Conservation (phyloP, 1,140 invertebrate species). For the Protaetia brevitarsis region DNA sequence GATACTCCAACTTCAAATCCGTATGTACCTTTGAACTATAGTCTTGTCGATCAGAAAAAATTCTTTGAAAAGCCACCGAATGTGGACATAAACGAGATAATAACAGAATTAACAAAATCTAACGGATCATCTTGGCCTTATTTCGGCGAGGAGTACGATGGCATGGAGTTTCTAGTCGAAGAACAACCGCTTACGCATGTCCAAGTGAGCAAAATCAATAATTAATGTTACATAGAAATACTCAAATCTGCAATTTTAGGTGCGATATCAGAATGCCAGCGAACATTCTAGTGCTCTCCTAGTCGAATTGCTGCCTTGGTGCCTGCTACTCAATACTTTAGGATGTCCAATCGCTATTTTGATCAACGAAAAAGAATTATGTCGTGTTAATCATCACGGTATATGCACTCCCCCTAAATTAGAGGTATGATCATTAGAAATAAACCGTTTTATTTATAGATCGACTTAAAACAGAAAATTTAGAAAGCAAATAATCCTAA, state of each 20-base stretch:
- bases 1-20: slow-evolving; percentile 45
- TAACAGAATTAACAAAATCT: slow-evolving; percentile 47
- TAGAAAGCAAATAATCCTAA: too few species aligned
- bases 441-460: too few species aligned
- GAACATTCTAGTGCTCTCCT: slow-evolving; percentile 64
- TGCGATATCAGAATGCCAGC: slow-evolving; percentile 59
- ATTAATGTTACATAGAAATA: neutral
- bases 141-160: slow-evolving; percentile 51
- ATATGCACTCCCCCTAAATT: slow-evolving; percentile 62
- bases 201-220: slow-evolving; percentile 47
- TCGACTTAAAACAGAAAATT: too few species aligned
- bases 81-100: slow-evolving; percentile 53
- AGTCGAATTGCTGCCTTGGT: slow-evolving; percentile 71
- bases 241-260: slow-evolving; percentile 46
- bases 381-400: slow-evolving; percentile 57
- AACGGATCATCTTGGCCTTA: slow-evolving; percentile 57
- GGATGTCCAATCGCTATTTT: slow-evolving; percentile 56
- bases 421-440: too few species aligned
- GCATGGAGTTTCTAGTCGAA: slow-evolving; percentile 52
- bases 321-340: slow-evolving; percentile 67
- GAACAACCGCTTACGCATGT: slow-evolving; percentile 59
- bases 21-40: slow-evolving; percentile 62
- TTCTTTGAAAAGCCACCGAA: slow-evolving; percentile 54
- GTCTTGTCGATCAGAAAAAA: slow-evolving; percentile 56
- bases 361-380: slow-evolving; percentile 52